Evolutionary conservation across 2,888 invertebrate species (phyloP), one percentile per base, ranked within the genome.

Genomic region (Eilema sororculum): DNA sequence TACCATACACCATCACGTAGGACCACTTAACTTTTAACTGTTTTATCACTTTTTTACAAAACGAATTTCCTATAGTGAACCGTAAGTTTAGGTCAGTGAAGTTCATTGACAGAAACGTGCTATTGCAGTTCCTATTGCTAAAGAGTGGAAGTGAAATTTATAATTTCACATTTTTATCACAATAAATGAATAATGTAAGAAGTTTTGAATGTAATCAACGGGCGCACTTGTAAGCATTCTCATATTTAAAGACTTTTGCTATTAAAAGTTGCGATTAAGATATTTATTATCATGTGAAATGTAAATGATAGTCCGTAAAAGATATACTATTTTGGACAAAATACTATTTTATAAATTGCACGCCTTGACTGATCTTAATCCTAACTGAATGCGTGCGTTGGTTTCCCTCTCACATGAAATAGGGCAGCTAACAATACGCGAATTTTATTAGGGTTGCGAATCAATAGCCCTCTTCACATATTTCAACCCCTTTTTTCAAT

Each of bases 361-460:
- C 81, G 83, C 83, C 84, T 78, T 86, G 89, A 88, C 84, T 83
- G 86, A 89, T 89, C 86, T 86, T 85, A 85, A 86, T 87, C 87
- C 85, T 85, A 82, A 85, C 86, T 83, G 86, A 87, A 85, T 84
- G 81, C 75, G 81, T 74, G 74, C 81, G 83, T 86, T 41, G 41
- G 41, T 41, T 86, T 87, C 90, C 89, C 90, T 90, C 87, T 87
- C 89, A 86, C 90, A 90, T 90, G 89, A 90, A 90, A 89, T 88
- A 89, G 92, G 91, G 89, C 86, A 87, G 82, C 84, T 90, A 85
- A 89, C 89, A 87, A 90, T 90, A 89, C 88, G 88, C 88, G 90
- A 90, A 90, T 91, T 93, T 93, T 93, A 93, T 93, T 90, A 90
- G 94, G 94, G 94, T 91, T 87, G 87, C 87, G 89, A 93, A 93